Conservation (phyloP, 2,888 invertebrate species). For the Lumbricus terrestris region DNA sequence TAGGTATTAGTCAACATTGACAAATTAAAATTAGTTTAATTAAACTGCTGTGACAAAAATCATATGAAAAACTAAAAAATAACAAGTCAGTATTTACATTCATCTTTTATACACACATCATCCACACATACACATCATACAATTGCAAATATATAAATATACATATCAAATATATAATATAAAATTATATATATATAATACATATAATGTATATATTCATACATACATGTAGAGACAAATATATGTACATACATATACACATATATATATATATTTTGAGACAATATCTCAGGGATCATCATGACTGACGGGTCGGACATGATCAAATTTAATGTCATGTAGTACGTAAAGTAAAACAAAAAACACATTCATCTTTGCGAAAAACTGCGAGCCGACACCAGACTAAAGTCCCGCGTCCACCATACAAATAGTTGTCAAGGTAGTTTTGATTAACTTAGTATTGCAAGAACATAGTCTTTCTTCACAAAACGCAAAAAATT, state of each 20-base stretch:
- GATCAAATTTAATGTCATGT: constrained; percentile 3
- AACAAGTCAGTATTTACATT: not conserved
- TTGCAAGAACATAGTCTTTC: not conserved
- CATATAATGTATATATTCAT: not conserved
- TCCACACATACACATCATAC: constrained; percentile 3
- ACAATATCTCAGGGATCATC: not conserved
- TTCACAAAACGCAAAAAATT: not conserved
- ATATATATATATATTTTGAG: not conserved
- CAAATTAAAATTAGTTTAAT: not conserved
- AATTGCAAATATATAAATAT: not conserved
- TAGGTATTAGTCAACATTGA: not conserved
- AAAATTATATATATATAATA: too few relatives aligned
- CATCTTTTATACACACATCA: not conserved
- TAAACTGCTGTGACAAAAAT: not conserved
- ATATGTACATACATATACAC: not conserved
- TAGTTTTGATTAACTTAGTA: not conserved
- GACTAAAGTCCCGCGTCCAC: not conserved
- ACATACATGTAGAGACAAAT: not conserved
- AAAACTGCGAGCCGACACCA: too few relatives aligned
- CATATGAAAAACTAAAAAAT: not conserved
- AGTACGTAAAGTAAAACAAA: not conserved
- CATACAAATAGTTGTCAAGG: not conserved
- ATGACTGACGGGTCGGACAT: not conserved
- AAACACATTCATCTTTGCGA: not conserved
- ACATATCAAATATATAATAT: not conserved